Evolutionary conservation across 2,888 invertebrate species (phyloP).

Genomic region (Meteorus cinctellus): DNA sequence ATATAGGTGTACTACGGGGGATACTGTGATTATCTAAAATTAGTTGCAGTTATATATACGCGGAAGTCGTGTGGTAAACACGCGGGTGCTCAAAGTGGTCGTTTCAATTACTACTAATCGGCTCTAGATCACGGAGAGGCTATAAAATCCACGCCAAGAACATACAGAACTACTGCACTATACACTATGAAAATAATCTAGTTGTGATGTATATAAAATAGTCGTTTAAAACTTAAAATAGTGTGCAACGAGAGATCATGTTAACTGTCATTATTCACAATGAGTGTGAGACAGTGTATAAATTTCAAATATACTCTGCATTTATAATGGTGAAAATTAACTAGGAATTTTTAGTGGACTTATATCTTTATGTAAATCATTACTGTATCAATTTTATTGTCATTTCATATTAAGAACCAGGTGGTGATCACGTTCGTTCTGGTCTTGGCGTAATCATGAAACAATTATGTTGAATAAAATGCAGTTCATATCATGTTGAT

Average conservation of each 20-base stretch:
- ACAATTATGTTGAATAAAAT: no score
- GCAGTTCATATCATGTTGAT: no score
- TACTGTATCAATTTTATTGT: neutral
- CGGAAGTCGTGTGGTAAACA: constrained; percentile 41
- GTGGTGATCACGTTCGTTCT: neutral
- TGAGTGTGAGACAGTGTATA: neutral
- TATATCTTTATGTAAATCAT: neutral
- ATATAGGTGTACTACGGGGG: neutral
- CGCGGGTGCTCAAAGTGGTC: constrained; percentile 42
- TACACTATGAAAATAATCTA: constrained; percentile 30
- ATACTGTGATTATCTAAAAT: constrained; percentile 43
- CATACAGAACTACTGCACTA: neutral
- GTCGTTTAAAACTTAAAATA: constrained; percentile 14
- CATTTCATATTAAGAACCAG: neutral
- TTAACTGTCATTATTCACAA: constrained; percentile 7
- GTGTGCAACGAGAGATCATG: constrained; percentile 1
- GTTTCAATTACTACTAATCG: constrained; percentile 47
- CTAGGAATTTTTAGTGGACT: neutral
- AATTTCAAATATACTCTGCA: neutral
- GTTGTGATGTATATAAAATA: constrained; percentile 19
- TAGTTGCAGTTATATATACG: constrained; percentile 41
- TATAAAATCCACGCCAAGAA: constrained; percentile 40
- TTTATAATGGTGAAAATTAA: neutral
- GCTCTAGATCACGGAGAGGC: constrained; percentile 39
- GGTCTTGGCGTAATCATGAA: neutral